Conservation (phyloP, 2,797 vertebrate genomes). For the Hafferia zeledoni region DNA sequence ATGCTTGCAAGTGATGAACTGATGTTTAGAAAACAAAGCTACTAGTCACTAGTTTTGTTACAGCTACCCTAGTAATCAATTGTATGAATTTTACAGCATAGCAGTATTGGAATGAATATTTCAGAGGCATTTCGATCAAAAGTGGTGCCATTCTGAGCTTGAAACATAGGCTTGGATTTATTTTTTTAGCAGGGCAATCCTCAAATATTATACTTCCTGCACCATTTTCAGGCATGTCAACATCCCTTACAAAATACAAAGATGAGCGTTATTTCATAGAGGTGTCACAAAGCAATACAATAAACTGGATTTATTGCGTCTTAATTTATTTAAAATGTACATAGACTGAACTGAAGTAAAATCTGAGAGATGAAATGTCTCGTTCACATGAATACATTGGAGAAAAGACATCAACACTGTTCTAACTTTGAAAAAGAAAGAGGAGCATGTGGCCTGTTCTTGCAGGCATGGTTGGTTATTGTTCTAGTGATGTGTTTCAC, state of each 20-base stretch:
- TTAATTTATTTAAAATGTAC: slow-evolving; percentile 82
- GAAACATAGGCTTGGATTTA: slow-evolving; percentile 77
- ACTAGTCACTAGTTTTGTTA: slow-evolving; percentile 55
- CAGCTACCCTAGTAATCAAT: slow-evolving; percentile 66
- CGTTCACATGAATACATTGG: slow-evolving; percentile 70
- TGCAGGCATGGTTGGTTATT: not conserved
- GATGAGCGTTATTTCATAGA: slow-evolving; percentile 79
- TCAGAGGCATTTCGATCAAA: slow-evolving; percentile 77
- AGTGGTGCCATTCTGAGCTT: slow-evolving; percentile 63
- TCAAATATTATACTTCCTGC: slow-evolving; percentile 78
- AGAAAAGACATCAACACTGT: slow-evolving; percentile 42
- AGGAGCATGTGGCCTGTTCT: not conserved
- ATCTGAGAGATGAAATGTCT: slow-evolving; percentile 75
- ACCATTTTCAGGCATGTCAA: slow-evolving; percentile 79
- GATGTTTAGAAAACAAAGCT: slow-evolving; percentile 70
- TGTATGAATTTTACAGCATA: slow-evolving; percentile 63
- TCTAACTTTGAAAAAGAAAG: slow-evolving; percentile 49
- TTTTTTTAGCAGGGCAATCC: slow-evolving; percentile 71
- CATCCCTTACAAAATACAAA: slow-evolving; percentile 75
- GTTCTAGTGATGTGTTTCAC: not conserved
- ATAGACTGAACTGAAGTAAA: slow-evolving; percentile 73
- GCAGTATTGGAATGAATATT: slow-evolving; percentile 67
- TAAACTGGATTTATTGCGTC: slow-evolving; percentile 81
- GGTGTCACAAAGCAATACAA: slow-evolving; percentile 78
- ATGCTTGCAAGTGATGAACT: slow-evolving; percentile 49